A percentile compares a stretch with the other conserved stretches of the same genome.
Evolutionary conservation across 2,797 vertebrate species (phyloP).

Genomic region (Thaleichthys pacificus): DNA sequence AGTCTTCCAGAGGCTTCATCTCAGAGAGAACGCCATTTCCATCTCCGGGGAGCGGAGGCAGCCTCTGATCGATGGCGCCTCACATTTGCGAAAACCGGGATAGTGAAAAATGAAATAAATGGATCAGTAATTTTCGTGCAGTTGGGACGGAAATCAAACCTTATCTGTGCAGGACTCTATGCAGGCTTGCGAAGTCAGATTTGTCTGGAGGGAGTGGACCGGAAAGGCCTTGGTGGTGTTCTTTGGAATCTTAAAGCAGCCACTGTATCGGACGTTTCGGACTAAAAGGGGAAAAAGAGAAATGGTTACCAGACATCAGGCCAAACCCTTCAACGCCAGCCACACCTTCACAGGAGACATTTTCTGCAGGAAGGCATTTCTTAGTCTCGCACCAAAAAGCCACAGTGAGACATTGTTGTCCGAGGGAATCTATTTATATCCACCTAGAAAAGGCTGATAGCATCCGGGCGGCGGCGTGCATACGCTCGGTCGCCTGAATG

Average conservation of each 20-base stretch:
- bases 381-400: not conserved
- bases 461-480: not conserved
- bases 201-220: conserved; percentile 77
- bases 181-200: conserved; percentile 86
- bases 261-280: conserved; percentile 85
- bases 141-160: conserved; percentile 70
- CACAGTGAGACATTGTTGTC: conserved; percentile 15
- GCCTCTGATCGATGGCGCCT: conserved; percentile 23
- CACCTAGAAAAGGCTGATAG: not conserved
- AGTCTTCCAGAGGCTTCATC: conserved; percentile 25
- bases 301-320: not conserved
- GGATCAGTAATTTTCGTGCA: conserved; percentile 26
- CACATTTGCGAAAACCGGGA: conserved; percentile 3
- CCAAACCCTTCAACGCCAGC: not conserved
- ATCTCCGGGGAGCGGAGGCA: conserved; percentile 30
- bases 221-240: conserved; percentile 80
- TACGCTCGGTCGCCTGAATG: not conserved
- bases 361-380: not conserved
- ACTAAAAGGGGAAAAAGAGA: conserved; percentile 58
- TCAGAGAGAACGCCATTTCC: conserved; percentile 18
- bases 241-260: conserved; percentile 86
- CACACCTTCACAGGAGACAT: not conserved
- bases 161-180: conserved; percentile 92
- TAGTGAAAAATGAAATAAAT: conserved; percentile 12
- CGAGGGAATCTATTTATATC: conserved; percentile 5